A percentile compares a stretch with the other conserved stretches of the same genome.
phyloP scores from a whole-genome alignment of 1,140 invertebrate genomes.

The Drosophila mayri region DNA sequence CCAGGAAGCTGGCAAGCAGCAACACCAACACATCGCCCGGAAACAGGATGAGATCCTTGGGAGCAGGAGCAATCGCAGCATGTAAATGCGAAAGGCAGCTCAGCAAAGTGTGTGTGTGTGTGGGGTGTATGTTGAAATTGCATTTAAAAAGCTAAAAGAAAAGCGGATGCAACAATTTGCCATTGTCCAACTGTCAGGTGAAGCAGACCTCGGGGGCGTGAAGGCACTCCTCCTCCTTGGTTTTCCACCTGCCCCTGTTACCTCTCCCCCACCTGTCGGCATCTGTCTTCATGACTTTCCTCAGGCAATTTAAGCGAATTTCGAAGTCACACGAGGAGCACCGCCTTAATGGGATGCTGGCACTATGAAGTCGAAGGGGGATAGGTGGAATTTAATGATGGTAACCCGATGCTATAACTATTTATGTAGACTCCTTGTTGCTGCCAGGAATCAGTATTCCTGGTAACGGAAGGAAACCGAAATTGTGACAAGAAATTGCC shows the following conservation, averaged over 20 bases:
- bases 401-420: constrained; percentile 31
- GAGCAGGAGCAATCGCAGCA: constrained; percentile 50
- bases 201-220: constrained; percentile 2
- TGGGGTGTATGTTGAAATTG: constrained; percentile 33
- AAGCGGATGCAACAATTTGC: constrained; percentile 76
- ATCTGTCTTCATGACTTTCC: constrained; percentile 51
- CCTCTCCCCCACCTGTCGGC: constrained; percentile 4
- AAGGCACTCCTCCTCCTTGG: background rate
- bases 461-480: background rate
- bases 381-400: constrained; percentile 35
- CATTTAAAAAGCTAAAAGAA: constrained; percentile 75
- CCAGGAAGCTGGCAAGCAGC: constrained; percentile 49
- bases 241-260: background rate
- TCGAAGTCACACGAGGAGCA: constrained; percentile 53
- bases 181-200: constrained; percentile 52
- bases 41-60: constrained; percentile 39
- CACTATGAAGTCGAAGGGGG: background rate
- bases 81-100: constrained; percentile 39
- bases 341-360: constrained; percentile 1
- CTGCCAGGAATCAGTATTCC: constrained; percentile 1
- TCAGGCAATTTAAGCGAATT: constrained; percentile 69
- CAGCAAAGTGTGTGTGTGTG: background rate
- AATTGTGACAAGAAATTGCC: constrained; percentile 12
- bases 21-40: constrained; percentile 39
- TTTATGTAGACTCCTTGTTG: constrained; percentile 20